A percentile compares a stretch with the other conserved stretches of the same genome.
phyloP scores from a whole-genome alignment of 1,140 invertebrate genomes.

The Bombus haemorrhoidalis region DNA sequence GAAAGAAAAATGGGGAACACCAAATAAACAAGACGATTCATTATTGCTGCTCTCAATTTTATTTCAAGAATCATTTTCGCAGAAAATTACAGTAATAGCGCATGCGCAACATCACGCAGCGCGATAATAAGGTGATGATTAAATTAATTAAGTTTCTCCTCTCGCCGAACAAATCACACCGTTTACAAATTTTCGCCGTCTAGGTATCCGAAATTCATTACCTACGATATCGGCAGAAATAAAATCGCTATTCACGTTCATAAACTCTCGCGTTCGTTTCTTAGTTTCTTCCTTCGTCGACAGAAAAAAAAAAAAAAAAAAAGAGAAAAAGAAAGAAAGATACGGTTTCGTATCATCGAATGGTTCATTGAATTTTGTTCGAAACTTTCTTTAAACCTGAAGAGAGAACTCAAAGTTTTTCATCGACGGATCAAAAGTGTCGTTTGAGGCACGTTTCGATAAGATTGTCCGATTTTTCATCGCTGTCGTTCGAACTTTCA shows the following conservation, averaged over 20 bases:
- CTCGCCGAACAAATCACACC: conserved; percentile 47
- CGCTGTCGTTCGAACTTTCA: conserved; percentile 36
- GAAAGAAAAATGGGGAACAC: no score
- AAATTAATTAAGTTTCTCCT: conserved; percentile 62
- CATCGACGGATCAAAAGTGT: conserved; percentile 20
- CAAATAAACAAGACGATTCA: neutral
- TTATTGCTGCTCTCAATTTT: conserved; percentile 53
- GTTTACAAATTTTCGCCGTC: conserved; percentile 41
- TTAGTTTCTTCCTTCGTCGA: conserved; percentile 8
- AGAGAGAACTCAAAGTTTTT: neutral
- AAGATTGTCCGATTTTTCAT: conserved; percentile 16
- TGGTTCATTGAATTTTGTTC: conserved; percentile 1
- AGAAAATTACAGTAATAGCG: conserved; percentile 61
- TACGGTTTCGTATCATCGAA: neutral
- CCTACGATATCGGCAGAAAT: conserved; percentile 25
- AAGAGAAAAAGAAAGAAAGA: conserved; percentile 10
- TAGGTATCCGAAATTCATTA: conserved; percentile 36
- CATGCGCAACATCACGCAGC: conserved; percentile 30
- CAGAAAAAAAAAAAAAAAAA: neutral
- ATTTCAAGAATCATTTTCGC: conserved; percentile 64
- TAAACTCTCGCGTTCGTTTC: neutral
- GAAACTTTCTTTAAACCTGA: neutral
- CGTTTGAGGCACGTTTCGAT: conserved; percentile 28
- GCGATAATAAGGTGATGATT: conserved; percentile 59
- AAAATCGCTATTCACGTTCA: conserved; percentile 23